phyloP scores from a whole-genome alignment of 2,888 invertebrate genomes.

The Enoplolaimus lenunculus region DNA sequence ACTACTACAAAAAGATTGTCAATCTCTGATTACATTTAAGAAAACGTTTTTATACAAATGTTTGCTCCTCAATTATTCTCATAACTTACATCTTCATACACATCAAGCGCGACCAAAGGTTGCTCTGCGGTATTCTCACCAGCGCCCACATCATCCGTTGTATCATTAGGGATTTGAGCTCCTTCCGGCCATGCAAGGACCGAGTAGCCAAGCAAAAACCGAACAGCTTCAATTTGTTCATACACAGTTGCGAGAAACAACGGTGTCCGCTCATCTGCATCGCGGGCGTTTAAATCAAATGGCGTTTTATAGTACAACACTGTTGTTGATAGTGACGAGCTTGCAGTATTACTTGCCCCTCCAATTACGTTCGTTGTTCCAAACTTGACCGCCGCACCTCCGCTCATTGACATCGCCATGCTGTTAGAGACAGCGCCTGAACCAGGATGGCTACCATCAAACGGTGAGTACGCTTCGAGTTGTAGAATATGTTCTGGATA shows the following conservation, averaged over 20 bases:
- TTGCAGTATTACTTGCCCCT: neutral
- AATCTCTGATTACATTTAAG: no score
- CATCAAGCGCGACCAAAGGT: neutral
- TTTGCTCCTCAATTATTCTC: no score
- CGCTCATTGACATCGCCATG: neutral
- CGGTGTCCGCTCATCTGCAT: slow-evolving; percentile 49
- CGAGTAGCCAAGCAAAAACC: slow-evolving; percentile 58
- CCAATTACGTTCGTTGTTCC: neutral
- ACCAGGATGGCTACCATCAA: neutral
- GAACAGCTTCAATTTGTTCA: slow-evolving; percentile 63
- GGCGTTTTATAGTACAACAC: slow-evolving; percentile 71
- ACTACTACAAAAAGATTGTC: no score
- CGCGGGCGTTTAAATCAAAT: slow-evolving; percentile 70
- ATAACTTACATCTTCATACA: neutral
- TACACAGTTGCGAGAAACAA: slow-evolving; percentile 68
- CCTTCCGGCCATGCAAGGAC: slow-evolving; percentile 47
- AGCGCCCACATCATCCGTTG: no score
- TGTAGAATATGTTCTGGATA: slow-evolving; percentile 60
- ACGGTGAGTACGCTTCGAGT: neutral
- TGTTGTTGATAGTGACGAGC: neutral
- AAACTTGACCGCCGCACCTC: neutral
- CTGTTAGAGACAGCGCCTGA: neutral
- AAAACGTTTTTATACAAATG: no score
- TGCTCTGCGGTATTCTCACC: no score
- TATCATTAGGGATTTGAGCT: neutral